A percentile compares a stretch with the other conserved stretches of the same genome.
phyloP scores from a whole-genome alignment of 2,888 invertebrate species.

The Druceiella hillmani region DNA sequence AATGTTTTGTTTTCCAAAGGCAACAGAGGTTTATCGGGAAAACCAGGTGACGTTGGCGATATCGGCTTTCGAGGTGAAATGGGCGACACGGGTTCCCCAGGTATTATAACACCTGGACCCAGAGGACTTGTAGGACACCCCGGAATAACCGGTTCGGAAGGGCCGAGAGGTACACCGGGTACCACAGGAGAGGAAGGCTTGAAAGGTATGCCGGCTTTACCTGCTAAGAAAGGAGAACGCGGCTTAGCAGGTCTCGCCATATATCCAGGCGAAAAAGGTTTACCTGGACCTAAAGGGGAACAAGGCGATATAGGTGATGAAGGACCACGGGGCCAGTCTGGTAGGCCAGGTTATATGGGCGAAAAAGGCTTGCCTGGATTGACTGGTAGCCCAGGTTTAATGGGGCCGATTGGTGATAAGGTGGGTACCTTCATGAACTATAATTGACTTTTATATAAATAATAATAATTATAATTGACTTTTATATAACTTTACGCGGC shows the following conservation, averaged over 20 bases:
- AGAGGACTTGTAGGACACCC: slow-evolving; percentile 47
- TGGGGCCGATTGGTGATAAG: slow-evolving; percentile 28
- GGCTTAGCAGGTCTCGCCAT: slow-evolving; percentile 43
- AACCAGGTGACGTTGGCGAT: slow-evolving; percentile 31
- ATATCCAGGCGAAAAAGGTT: slow-evolving; percentile 26
- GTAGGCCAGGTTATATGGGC: slow-evolving; percentile 38
- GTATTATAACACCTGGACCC: slow-evolving; percentile 38
- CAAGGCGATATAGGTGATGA: slow-evolving; percentile 33
- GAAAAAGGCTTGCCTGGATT: slow-evolving; percentile 40
- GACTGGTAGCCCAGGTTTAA: slow-evolving; percentile 37
- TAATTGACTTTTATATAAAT: too few relatives aligned
- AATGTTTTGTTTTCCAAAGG: slow-evolving; percentile 6
- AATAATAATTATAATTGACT: too few relatives aligned
- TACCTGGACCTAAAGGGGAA: slow-evolving; percentile 15
- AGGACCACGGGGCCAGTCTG: slow-evolving; percentile 38
- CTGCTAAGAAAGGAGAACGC: slow-evolving; percentile 42
- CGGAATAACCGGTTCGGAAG: slow-evolving; percentile 28
- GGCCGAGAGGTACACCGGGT: slow-evolving; percentile 48
- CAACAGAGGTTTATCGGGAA: slow-evolving; percentile 24
- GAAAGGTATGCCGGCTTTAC: slow-evolving; percentile 34
- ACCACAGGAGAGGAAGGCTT: slow-evolving; percentile 45
- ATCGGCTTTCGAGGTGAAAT: slow-evolving; percentile 40
- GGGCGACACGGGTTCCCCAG: slow-evolving; percentile 52
- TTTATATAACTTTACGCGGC: too few relatives aligned
- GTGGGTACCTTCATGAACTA: too few relatives aligned